Evolutionary conservation across 2,113 vertebrate species (phyloP).

Genomic region (Cynopterus brachyotis): DNA sequence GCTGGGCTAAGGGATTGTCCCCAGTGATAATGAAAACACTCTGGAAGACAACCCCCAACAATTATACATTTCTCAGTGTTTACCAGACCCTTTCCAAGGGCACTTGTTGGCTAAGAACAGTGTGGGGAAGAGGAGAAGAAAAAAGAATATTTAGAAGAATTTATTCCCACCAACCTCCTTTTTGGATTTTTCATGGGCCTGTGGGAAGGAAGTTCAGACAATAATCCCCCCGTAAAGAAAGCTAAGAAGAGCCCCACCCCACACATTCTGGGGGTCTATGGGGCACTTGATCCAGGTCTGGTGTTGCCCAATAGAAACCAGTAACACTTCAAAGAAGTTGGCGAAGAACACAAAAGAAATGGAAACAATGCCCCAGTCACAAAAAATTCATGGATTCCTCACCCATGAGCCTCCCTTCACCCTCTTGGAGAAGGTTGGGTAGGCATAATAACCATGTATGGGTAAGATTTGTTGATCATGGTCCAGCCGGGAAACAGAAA

Average conservation of each 20-base stretch:
- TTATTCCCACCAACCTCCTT: background rate
- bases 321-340: background rate
- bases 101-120: background rate
- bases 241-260: background rate
- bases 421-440: no score
- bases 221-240: background rate
- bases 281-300: background rate
- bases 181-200: background rate
- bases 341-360: background rate
- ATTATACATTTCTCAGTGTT: background rate
- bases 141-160: background rate
- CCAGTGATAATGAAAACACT: background rate
- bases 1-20: background rate
- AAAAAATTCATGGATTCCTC: background rate
- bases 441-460: background rate
- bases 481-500: background rate
- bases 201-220: background rate
- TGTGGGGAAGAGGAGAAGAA: background rate
- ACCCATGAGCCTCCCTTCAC: background rate
- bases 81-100: background rate
- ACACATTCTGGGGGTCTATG: background rate
- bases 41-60: background rate
- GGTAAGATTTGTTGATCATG: background rate
- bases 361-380: background rate
- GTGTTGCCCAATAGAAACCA: background rate